Evolutionary conservation across 1,140 invertebrate species (phyloP), one percentile per base, ranked within the genome.

Genomic region (Tetraneura akinire): DNA sequence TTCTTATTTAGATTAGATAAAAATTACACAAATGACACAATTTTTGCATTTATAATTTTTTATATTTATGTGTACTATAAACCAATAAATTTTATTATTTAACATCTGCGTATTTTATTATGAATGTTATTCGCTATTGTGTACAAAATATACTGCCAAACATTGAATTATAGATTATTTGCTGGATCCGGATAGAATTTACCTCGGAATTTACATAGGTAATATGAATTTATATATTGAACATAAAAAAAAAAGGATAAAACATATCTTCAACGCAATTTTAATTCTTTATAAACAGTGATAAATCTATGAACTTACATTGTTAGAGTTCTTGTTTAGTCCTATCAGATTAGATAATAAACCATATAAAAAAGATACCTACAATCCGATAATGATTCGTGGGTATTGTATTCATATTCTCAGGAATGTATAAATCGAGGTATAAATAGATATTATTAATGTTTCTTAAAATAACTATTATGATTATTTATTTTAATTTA

Each of bases 111-210:
- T 21, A 68, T 16, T 26, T 23, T n/a, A 47, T 47, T 9, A 45
- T 5, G 11, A 23, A 68, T 68, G 9, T 47, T 47, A 10, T 47
- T 1, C 32, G 18, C 32, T 47, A 37, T 64, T 37, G 18, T 64
- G 29, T n/a, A 3, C 10, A 64, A 64, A 42, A 60, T 29, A 64
- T 5, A 16, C 13, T 23, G 14, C 1, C 9, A n/a, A 64, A 37
- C 29, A n/a, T 0, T 23, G 8, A 68, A 47, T 47, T 68, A n/a
- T 16, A 68, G 47, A 68, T 68, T 68, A 68, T 68, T 68, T 8
- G 3, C 21, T 18, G 14, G 8, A 26, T 8, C 21, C 1, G 32
- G 13, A 68, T 68, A 16, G 1, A 47, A 47, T 68, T 47, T 26
- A 1, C 42, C 23, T 47, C 16, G 8, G 42, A 68, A 26, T 47